phyloP scores from a whole-genome alignment of 1,140 invertebrate genomes.

The Andricus grossulariae region DNA sequence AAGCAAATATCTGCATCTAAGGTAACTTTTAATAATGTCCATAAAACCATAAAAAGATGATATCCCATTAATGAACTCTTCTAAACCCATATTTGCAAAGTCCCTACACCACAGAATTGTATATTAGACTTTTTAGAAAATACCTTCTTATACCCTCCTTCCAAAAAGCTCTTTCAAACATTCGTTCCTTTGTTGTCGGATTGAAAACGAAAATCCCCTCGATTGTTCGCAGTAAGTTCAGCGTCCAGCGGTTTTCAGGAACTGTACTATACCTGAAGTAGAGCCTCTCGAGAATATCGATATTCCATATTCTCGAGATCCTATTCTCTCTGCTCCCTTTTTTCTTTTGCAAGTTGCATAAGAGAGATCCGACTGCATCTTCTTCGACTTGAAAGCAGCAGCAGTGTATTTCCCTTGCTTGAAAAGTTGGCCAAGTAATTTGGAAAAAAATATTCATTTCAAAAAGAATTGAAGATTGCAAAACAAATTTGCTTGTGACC shows the following conservation, averaged over 20 bases:
- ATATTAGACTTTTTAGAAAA: background rate
- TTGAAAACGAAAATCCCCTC: slow-evolving; percentile 2
- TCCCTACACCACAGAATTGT: background rate
- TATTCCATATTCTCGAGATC: background rate
- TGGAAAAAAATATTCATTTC: too few species aligned
- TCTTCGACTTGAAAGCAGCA: slow-evolving; percentile 30
- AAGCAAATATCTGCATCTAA: too few species aligned
- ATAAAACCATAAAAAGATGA: too few species aligned
- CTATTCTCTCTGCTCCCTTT: background rate
- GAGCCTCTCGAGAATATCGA: slow-evolving; percentile 25
- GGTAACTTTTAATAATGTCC: too few species aligned
- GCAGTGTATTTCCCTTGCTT: slow-evolving; percentile 56
- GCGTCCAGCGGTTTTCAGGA: slow-evolving; percentile 7
- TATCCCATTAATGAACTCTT: too few species aligned
- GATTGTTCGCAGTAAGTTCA: slow-evolving; percentile 16
- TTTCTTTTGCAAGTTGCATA: slow-evolving; percentile 10
- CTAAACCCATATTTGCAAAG: background rate
- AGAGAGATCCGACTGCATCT: slow-evolving; percentile 1
- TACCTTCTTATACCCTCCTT: background rate
- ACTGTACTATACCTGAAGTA: background rate
- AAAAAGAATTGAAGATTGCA: too few species aligned
- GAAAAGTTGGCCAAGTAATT: background rate
- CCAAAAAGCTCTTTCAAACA: slow-evolving; percentile 1
- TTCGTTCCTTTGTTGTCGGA: slow-evolving; percentile 2
- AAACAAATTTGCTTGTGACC: too few species aligned